Conservation (phyloP, 2,113 vertebrate genomes). For the Rutilus rutilus region DNA sequence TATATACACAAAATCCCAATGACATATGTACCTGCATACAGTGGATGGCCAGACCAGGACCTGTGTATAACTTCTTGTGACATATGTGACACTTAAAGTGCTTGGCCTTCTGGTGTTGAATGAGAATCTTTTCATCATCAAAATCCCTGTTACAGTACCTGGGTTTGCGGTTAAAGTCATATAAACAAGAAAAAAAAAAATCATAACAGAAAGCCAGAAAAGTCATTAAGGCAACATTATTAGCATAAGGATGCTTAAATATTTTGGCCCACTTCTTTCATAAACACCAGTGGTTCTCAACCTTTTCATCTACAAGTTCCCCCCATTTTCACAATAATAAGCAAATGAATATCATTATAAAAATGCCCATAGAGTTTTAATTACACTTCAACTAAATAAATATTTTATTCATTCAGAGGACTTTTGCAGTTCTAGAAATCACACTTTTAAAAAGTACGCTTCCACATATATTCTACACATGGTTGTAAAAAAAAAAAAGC, state of each 20-base stretch:
- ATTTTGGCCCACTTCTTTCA: neutral
- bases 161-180: conserved; percentile 75
- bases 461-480: too few species aligned
- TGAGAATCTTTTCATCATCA: conserved; percentile 98
- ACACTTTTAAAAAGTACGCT: too few species aligned
- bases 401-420: too few species aligned
- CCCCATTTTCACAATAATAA: neutral
- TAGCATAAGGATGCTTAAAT: neutral
- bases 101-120: conserved; percentile 98
- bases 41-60: conserved; percentile 96
- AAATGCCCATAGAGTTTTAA: neutral
- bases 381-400: neutral
- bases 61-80: conserved; percentile 97
- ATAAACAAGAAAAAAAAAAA: neutral
- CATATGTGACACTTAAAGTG: conserved; percentile 99
- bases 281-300: neutral
- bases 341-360: neutral
- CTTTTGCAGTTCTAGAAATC: too few species aligned
- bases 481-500: too few species aligned
- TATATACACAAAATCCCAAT: neutral
- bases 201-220: neutral
- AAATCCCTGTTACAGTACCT: conserved; percentile 99
- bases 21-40: conserved; percentile 92
- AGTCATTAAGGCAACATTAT: neutral
- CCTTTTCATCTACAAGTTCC: neutral